phyloP scores from a whole-genome alignment of 2,797 vertebrate species.

The Molossus molossus region DNA sequence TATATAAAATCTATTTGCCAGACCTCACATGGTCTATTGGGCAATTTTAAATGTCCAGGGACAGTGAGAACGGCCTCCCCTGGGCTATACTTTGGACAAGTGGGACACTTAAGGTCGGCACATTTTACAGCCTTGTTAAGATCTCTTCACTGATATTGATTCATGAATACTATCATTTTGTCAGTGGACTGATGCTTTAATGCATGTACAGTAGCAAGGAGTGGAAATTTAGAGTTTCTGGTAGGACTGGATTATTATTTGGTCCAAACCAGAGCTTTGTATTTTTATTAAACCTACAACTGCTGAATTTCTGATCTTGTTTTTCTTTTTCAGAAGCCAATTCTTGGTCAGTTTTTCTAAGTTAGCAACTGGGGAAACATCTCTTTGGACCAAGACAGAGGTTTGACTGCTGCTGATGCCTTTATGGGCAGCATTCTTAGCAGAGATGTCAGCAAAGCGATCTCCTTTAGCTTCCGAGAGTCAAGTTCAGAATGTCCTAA shows the following conservation, averaged over 20 bases:
- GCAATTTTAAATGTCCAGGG: not conserved
- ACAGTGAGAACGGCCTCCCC: not conserved
- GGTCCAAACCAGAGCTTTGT: not conserved
- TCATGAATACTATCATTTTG: not conserved
- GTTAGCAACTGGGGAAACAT: not conserved
- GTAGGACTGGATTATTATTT: not conserved
- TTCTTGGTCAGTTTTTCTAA: not conserved
- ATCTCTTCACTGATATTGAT: not conserved
- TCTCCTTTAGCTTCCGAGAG: not conserved
- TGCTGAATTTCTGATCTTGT: not conserved
- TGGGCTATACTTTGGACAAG: not conserved
- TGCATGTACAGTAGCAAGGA: not conserved
- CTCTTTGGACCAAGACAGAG: not conserved
- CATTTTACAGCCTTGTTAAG: not conserved
- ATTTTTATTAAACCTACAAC: not conserved
- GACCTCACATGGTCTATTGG: not conserved
- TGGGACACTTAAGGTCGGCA: not conserved
- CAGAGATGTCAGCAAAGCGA: not conserved
- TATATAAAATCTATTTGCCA: not conserved
- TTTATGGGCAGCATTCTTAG: not conserved
- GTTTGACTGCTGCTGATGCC: not conserved
- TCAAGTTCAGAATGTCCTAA: not conserved
- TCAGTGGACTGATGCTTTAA: not conserved
- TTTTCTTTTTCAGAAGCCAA: not conserved
- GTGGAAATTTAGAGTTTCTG: not conserved